Percentiles rank a stretch among this genome's conserved stretches.
These are phyloP conservation scores for Philopotamus ludificatus DNA, from an alignment of 1,140 invertebrate genomes.

Conservation along the genomic window DNA sequence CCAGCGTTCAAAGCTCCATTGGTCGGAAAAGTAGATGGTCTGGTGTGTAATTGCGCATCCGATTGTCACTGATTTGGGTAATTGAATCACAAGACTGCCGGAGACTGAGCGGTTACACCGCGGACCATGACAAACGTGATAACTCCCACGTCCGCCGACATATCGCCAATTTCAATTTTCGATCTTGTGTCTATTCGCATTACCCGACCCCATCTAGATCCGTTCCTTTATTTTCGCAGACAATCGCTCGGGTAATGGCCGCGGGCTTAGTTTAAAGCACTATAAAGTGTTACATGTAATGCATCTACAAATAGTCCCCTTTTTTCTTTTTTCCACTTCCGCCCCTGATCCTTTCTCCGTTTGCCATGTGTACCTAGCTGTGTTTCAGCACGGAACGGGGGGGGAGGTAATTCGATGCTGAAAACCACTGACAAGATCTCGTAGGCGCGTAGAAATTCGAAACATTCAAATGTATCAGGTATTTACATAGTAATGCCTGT, in stretches of 20 bases:
- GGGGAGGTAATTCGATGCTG: too few relatives aligned
- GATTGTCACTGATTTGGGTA: conserved; percentile 2
- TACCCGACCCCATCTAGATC: background rate
- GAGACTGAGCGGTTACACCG: background rate
- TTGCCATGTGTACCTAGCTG: too few relatives aligned
- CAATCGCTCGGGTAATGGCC: conserved; percentile 22
- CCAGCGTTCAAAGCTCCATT: background rate
- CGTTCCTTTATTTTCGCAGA: conserved; percentile 26
- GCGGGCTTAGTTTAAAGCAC: conserved; percentile 21
- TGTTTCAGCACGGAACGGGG: too few relatives aligned
- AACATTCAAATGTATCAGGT: background rate
- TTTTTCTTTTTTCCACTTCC: background rate
- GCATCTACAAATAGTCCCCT: conserved; percentile 17
- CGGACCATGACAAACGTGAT: background rate
- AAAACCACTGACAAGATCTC: too few relatives aligned
- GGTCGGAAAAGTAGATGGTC: conserved; percentile 17
- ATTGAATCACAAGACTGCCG: conserved; percentile 10
- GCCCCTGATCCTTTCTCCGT: background rate
- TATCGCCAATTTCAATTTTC: conserved; percentile 8
- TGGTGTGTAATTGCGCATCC: conserved; percentile 8
- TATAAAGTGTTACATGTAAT: conserved; percentile 22
- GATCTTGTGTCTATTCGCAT: background rate
- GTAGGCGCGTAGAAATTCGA: too few relatives aligned
- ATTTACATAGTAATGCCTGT: background rate
- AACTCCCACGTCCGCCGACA: background rate